Evolutionary conservation across 2,113 vertebrate genomes (phyloP), one percentile per base, ranked within the genome.

Genomic region (Aldabrachelys gigantea): DNA sequence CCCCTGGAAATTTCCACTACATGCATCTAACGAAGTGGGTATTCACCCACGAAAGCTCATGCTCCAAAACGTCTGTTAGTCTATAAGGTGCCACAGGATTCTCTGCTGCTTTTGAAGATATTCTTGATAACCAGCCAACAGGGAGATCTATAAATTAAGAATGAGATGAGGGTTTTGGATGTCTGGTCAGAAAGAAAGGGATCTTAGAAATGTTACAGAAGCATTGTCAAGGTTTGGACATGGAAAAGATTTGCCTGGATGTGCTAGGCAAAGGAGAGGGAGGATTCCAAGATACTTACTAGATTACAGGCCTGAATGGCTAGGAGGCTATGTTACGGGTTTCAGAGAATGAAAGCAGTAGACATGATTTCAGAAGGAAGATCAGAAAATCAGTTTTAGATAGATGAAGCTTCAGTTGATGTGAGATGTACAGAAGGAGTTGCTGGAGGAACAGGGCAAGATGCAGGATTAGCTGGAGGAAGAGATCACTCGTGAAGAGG

Each of bases 371-470:
- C 57, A 89, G 59, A 75, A 81, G 81, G 75, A 69, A 4, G 3
- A 1, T 35, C 80, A 87, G 16, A 44, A 88, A 47, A 85, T 91
- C 59, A 5, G 3, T 91, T 95, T 95, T 89, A 88, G 91, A 93
- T 83, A 54, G 9, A 14, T 41, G 85, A 10, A 13, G 31, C 27
- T 91, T 96, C 24, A 92, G 72, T 19, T 82, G 31, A 90, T 35
- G 8, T 0, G 22, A 94, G 35, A 65, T 38, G 72, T 41, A 80
- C 17, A 84, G 35, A 80, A 93, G 82, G n/a, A 38, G 44, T 50
- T 75, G 89, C 89, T 75, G 72, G 65, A 29, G 78, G 84, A 31
- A 84, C 31, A 84, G 52, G 27, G 41, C 49, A 87, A 35, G 27
- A 79, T 31, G 41, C 3, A 91, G 72, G 19, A 79, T 72, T 92